phyloP scores from a whole-genome alignment of 2,797 vertebrate species.

The Trachops cirrhosus region DNA sequence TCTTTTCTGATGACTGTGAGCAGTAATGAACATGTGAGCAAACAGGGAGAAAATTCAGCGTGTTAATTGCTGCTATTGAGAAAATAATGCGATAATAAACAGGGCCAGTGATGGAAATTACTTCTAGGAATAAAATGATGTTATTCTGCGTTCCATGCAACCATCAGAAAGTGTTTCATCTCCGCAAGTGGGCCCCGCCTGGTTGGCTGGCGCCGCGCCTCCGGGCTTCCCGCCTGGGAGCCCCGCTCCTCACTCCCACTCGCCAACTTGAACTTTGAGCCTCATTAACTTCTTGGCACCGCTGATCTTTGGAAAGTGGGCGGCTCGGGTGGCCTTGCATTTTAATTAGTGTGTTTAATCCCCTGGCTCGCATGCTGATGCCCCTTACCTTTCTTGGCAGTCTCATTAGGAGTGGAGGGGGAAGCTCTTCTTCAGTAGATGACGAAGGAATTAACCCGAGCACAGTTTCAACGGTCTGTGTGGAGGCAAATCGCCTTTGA shows the following conservation, averaged over 20 bases:
- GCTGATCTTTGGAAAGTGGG: constrained; percentile 16
- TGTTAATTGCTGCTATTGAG: constrained; percentile 73
- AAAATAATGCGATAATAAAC: constrained; percentile 76
- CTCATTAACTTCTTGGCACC: constrained; percentile 54
- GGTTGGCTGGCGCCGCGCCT: background rate
- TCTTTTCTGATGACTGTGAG: background rate
- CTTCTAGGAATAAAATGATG: constrained; percentile 72
- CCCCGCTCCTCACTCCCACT: rapidly evolving
- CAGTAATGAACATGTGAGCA: constrained; percentile 54
- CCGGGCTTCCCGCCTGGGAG: rapidly evolving
- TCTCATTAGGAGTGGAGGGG: constrained; percentile 30
- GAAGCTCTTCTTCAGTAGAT: background rate
- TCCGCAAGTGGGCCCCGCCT: background rate
- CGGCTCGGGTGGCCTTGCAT: background rate
- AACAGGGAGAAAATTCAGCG: constrained; percentile 61
- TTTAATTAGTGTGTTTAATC: constrained; percentile 27
- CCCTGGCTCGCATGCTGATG: background rate
- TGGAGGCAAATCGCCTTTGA: background rate
- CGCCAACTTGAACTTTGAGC: constrained; percentile 43
- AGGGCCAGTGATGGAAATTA: constrained; percentile 70
- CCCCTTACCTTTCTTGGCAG: background rate
- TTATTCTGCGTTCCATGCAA: constrained; percentile 56
- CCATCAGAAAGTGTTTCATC: background rate
- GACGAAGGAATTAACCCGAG: constrained; percentile 33
- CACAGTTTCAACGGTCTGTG: background rate